Conservation (phyloP, 2,797 vertebrate genomes). For the Pteronotus mesoamericanus region DNA sequence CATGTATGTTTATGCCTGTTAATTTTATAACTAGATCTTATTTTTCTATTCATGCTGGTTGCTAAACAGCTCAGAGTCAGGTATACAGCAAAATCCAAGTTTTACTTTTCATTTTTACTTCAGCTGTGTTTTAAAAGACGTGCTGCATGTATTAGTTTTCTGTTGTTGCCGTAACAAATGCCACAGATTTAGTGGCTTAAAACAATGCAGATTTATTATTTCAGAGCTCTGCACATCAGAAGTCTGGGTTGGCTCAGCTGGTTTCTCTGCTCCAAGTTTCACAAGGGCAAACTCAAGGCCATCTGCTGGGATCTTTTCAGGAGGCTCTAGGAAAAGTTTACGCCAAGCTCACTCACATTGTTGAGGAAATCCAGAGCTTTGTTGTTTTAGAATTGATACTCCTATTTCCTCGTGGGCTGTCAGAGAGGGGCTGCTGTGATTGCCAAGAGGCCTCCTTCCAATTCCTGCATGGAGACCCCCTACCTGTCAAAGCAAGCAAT, state of each 20-base stretch:
- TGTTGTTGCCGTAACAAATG: not conserved
- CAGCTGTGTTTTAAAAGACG: not conserved
- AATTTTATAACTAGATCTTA: not conserved
- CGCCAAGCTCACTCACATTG: not conserved
- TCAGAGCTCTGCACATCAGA: not conserved
- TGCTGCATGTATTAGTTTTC: not conserved
- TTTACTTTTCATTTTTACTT: not conserved
- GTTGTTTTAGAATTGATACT: not conserved
- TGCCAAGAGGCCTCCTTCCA: not conserved
- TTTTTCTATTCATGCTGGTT: not conserved
- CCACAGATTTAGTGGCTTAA: not conserved
- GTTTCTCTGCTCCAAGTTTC: not conserved
- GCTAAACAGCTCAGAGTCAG: not conserved
- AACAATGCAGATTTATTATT: not conserved
- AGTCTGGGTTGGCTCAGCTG: not conserved
- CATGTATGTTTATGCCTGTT: not conserved
- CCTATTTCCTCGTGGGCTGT: not conserved
- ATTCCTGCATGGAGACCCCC: too few species aligned
- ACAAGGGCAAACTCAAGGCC: not conserved
- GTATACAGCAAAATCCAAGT: not conserved
- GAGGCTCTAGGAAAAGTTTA: not conserved
- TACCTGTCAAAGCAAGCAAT: not conserved
- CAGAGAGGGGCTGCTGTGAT: not conserved
- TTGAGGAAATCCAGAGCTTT: not conserved
- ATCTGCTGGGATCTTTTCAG: not conserved